A percentile compares a stretch with the other conserved stretches of the same genome.
Conservation (phyloP, 92 coral and sea anemone species). For the Zoanthus sansibaricus region DNA sequence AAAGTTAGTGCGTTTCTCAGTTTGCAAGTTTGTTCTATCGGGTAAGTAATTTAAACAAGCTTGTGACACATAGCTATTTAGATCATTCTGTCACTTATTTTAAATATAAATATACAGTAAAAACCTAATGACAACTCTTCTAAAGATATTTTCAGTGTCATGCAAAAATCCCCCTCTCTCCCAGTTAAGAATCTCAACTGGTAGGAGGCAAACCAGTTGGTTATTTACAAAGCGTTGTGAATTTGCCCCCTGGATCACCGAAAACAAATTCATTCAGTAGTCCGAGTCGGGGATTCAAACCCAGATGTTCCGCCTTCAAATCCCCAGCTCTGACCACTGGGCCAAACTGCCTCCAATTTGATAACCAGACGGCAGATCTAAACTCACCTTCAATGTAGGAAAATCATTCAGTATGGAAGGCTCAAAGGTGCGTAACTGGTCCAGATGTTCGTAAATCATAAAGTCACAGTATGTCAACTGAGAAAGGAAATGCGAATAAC, state of each 20-base stretch:
- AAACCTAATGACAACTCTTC: not conserved
- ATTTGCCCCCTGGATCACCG: too few species aligned
- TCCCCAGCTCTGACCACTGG: too few species aligned
- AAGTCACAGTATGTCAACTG: constrained; percentile 73
- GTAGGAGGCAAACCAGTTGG: too few species aligned
- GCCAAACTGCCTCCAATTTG: not conserved
- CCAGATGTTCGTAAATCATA: constrained; percentile 61
- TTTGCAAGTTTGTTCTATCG: not conserved
- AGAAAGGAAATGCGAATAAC: not conserved
- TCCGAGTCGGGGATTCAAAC: too few species aligned
- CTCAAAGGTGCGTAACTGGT: constrained; percentile 65
- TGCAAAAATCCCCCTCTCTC: too few species aligned
- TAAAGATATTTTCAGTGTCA: not conserved
- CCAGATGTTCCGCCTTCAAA: too few species aligned
- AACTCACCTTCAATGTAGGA: constrained; percentile 56
- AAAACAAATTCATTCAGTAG: too few species aligned
- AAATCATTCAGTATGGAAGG: constrained; percentile 61
- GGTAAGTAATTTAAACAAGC: not conserved
- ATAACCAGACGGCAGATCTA: not conserved
- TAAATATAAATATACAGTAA: too few species aligned
- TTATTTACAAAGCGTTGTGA: too few species aligned
- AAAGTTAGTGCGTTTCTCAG: not conserved
- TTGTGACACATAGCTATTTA: not conserved
- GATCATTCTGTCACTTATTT: too few species aligned
- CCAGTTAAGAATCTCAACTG: too few species aligned